Conservation (phyloP, 2,888 invertebrate species). For the Scaeva pyrastri region DNA sequence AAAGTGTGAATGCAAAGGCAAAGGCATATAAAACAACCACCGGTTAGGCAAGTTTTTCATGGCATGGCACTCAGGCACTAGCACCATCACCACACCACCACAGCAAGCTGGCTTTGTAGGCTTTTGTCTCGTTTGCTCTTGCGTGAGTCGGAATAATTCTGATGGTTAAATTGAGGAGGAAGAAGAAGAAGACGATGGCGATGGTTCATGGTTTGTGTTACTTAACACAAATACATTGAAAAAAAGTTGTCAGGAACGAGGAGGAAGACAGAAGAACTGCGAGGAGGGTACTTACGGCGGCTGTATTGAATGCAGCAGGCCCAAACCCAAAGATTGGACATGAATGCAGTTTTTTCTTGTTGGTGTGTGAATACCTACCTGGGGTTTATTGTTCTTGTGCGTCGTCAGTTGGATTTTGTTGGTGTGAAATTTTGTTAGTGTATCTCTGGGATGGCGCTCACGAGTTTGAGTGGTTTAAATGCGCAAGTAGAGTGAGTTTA, state of each 20-base stretch:
- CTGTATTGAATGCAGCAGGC: constrained; percentile 37
- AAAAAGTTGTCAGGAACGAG: constrained; percentile 20
- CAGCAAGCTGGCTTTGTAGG: constrained; percentile 29
- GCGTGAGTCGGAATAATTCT: constrained; percentile 52
- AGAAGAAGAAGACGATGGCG: constrained; percentile 24
- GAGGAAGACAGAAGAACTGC: not conserved
- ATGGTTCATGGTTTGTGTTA: constrained; percentile 33
- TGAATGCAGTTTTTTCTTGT: constrained; percentile 35
- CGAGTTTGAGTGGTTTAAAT: constrained; percentile 35
- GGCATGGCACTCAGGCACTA: not conserved
- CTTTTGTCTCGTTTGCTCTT: constrained; percentile 72
- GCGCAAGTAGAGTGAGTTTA: constrained; percentile 24
- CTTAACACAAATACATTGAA: constrained; percentile 65
- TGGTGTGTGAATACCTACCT: constrained; percentile 38
- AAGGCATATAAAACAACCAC: constrained; percentile 71
- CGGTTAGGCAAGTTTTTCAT: constrained; percentile 71
- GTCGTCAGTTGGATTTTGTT: not conserved
- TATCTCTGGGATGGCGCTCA: constrained; percentile 30
- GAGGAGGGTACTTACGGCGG: constrained; percentile 41
- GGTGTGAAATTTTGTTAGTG: not conserved
- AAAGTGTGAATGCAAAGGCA: constrained; percentile 3
- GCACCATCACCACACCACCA: too few species aligned
- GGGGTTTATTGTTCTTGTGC: constrained; percentile 67
- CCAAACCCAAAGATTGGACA: constrained; percentile 42
- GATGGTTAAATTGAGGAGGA: not conserved